Base-by-base conservation (phyloP, 2,888 invertebrate genomes). In the Melikaiella ostensackeni region DNA sequence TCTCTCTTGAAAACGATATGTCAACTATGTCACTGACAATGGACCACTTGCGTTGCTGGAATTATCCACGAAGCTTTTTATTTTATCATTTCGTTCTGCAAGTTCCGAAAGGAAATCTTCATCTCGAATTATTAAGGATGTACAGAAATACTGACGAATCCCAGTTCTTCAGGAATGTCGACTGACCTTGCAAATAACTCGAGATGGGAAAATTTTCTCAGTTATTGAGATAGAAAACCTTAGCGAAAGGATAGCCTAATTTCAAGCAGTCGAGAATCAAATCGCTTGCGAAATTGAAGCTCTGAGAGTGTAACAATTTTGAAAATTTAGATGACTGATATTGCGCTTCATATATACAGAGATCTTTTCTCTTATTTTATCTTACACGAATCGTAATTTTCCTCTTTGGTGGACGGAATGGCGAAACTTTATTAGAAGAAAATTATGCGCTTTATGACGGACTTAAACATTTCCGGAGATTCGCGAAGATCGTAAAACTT, bases 81-180 rank as follows among this genome's bases (percentile, higher is more conserved):
- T 0, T 33, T 61, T 61, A 61, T 30, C 61, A 61, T 4, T 42
- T 42, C 9, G 16, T 61, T 30, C 2, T 19, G 19, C n/a, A 38
- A 64, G 38, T 27, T 46, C 7, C 16, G 42, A 66, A 46, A 42
- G 19, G 66, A 9, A 66, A 42, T 66, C 2, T 42, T 24, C 46
- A 66, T 66, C 42, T 19, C n/a, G 8, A 50, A 50, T 42, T 66
- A 66, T 46, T 42, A 66, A 46, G 9, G 42, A 46, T 66, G 42
- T 46, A 42, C 16, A 66, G 64, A 27, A 46, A 66, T 66, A 24
- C 64, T 27, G 19, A 27, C 42, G 27, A 66, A 5, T 66, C 8
- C 27, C 8, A 21, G 38, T 27, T 66, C 11, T 66, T 27, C 24
- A 66, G 21, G 64, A 66, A 66, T 66, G 27, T 42, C 42, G 27